These are phyloP conservation scores for Drosophila cardini DNA, from an alignment of 1,140 invertebrate genomes.

Conservation along the genomic window DNA sequence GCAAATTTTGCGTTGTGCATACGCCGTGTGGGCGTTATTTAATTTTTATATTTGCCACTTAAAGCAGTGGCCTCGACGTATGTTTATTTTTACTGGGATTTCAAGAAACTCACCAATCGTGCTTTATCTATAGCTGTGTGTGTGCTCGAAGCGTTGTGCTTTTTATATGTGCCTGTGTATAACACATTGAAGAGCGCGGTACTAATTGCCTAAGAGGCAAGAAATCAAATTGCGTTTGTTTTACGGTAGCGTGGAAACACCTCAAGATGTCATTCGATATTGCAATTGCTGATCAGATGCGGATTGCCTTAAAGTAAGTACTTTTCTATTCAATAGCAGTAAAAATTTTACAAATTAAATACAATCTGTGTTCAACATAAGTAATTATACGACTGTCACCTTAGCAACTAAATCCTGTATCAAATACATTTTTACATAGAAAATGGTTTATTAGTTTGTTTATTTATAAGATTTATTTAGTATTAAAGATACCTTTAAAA, in stretches of 20 bases:
- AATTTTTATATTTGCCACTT: conserved; percentile 44
- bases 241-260: conserved; percentile 39
- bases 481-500: no score
- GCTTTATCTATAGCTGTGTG: conserved; percentile 10
- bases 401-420: no score
- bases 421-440: no score
- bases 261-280: conserved; percentile 82
- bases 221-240: conserved; percentile 43
- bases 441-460: no score
- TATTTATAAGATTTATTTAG: no score
- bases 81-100: conserved; percentile 52
- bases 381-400: no score
- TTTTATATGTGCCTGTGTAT: background rate
- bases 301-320: conserved; percentile 79
- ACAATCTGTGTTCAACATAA: no score
- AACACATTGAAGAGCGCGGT: background rate
- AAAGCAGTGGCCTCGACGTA: conserved; percentile 29
- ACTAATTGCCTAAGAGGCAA: conserved; percentile 24
- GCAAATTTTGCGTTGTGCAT: conserved; percentile 30
- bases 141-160: background rate
- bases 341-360: no score
- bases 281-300: conserved; percentile 81
- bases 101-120: conserved; percentile 41
- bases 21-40: conserved; percentile 40
- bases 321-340: background rate